These are phyloP conservation scores for Cinclus mexicanus DNA, from an alignment of 2,113 vertebrate genomes.

Conservation along the genomic window DNA sequence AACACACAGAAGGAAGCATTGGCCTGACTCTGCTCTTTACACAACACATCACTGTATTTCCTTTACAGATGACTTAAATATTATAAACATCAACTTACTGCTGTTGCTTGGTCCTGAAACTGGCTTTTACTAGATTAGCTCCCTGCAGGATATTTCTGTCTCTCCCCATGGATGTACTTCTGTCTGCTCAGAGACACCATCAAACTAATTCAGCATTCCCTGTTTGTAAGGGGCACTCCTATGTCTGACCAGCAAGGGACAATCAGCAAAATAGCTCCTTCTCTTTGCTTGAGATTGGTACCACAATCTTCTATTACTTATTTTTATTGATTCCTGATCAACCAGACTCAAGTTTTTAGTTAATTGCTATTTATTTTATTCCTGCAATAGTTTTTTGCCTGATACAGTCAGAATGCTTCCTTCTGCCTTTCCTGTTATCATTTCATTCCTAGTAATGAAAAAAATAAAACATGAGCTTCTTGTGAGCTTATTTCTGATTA, in stretches of 20 bases:
- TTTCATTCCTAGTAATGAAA: constrained; percentile 7
- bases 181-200: neutral
- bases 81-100: neutral
- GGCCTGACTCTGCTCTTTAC: constrained; percentile 16
- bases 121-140: neutral
- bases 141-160: neutral
- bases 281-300: neutral
- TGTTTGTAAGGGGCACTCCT: neutral
- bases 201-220: neutral
- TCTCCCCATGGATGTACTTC: neutral
- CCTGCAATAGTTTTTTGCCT: neutral
- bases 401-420: constrained; percentile 17
- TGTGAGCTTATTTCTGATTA: constrained; percentile 32
- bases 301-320: neutral
- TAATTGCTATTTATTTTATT: constrained; percentile 51
- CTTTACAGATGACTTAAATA: constrained; percentile 24
- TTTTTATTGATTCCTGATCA: neutral
- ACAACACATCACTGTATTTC: constrained; percentile 7
- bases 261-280: neutral
- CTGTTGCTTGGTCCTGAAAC: neutral
- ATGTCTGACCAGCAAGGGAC: neutral
- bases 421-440: constrained; percentile 40
- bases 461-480: constrained; percentile 38
- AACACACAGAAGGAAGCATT: neutral
- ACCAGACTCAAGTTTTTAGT: constrained; percentile 17